phyloP scores from a whole-genome alignment of 2,113 vertebrate species.

The Egretta garzetta region DNA sequence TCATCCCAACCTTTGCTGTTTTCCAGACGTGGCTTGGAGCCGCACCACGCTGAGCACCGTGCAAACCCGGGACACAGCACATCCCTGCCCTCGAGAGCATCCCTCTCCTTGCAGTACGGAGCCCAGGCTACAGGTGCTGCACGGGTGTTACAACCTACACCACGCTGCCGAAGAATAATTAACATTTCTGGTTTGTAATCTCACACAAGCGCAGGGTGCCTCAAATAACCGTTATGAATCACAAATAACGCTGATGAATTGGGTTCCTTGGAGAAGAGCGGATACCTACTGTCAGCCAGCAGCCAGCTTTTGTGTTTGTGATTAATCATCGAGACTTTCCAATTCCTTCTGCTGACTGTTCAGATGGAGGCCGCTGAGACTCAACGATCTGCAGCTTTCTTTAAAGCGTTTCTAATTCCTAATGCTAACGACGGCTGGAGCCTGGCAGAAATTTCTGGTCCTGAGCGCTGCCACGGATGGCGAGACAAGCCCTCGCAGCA shows the following conservation, averaged over 20 bases:
- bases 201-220: not conserved
- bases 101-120: not conserved
- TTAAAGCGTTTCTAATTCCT: not conserved
- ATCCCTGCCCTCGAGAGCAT: not conserved
- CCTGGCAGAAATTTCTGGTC: not conserved
- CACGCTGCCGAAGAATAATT: rapidly evolving
- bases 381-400: not conserved
- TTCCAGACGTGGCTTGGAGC: not conserved
- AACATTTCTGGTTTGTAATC: not conserved
- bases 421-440: not conserved
- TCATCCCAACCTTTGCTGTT: not conserved
- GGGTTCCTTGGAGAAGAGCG: not conserved
- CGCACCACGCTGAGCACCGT: rapidly evolving
- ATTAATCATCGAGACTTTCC: not conserved
- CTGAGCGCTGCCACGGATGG: rapidly evolving
- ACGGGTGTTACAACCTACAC: rapidly evolving
- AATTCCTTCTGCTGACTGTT: not conserved
- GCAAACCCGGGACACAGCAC: not conserved
- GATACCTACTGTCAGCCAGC: not conserved
- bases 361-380: not conserved
- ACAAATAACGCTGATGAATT: not conserved
- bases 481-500: not conserved
- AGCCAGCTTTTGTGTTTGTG: not conserved
- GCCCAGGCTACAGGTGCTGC: rapidly evolving
- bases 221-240: not conserved